A percentile compares a stretch with the other conserved stretches of the same genome.
Evolutionary conservation across 2,113 vertebrate species (phyloP).

Genomic region (Zeus faber): DNA sequence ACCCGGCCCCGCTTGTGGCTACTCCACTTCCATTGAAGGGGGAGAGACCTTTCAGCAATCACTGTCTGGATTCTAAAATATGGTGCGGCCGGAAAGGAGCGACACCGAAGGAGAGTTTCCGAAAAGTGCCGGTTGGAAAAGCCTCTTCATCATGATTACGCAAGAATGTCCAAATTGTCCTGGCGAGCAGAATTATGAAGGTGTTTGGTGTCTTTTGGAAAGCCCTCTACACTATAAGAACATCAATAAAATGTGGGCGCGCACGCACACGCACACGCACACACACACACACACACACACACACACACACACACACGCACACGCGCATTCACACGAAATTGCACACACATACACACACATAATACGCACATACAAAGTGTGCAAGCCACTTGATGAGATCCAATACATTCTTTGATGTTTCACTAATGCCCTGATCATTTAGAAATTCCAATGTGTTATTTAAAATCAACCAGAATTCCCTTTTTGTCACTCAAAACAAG

Average conservation of each 20-base stretch:
- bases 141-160: conserved; percentile 49
- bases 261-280: too few species aligned
- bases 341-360: not conserved
- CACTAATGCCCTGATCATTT: too few species aligned
- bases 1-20: conserved; percentile 27
- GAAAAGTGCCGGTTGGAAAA: conserved; percentile 39
- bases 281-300: not conserved
- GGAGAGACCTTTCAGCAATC: conserved; percentile 45
- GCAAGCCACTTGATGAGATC: too few species aligned
- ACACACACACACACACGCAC: not conserved
- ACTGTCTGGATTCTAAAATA: conserved; percentile 49
- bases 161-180: conserved; percentile 42
- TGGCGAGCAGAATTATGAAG: conserved; percentile 14
- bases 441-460: too few species aligned
- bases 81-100: conserved; percentile 21
- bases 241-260: too few species aligned
- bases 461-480: too few species aligned
- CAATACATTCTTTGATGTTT: too few species aligned
- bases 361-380: too few species aligned
- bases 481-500: too few species aligned
- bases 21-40: conserved; percentile 38
- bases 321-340: not conserved
- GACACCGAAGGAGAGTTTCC: conserved; percentile 32
- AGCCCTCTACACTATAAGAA: too few species aligned
- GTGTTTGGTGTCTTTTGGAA: too few species aligned